phyloP scores from a whole-genome alignment of 2,113 vertebrate genomes.

The Vidua macroura region DNA sequence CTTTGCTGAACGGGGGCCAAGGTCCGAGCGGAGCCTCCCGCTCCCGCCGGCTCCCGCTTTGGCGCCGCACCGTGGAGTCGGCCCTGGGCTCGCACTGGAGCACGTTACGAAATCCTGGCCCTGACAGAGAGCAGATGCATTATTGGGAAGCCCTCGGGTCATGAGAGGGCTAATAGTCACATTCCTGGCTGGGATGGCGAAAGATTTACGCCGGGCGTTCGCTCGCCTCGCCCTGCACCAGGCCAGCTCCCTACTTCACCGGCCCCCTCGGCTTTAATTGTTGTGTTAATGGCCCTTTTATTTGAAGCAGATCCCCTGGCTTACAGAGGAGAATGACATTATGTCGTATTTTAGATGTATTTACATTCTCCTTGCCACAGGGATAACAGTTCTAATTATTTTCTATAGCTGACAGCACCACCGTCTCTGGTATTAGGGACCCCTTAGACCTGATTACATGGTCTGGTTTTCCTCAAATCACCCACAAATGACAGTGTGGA shows the following conservation, averaged over 20 bases:
- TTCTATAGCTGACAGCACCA: slow-evolving; percentile 77
- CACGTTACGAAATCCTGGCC: slow-evolving; percentile 65
- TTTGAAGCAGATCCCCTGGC: slow-evolving; percentile 78
- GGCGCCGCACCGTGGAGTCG: slow-evolving; percentile 39
- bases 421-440: slow-evolving; percentile 74
- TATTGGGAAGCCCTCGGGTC: slow-evolving; percentile 73
- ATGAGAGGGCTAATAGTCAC: slow-evolving; percentile 76
- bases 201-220: slow-evolving; percentile 70
- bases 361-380: slow-evolving; percentile 79
- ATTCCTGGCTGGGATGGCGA: slow-evolving; percentile 75
- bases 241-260: slow-evolving; percentile 70
- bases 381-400: slow-evolving; percentile 79
- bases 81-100: slow-evolving; percentile 14
- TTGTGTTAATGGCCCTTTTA: slow-evolving; percentile 79
- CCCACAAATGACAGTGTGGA: slow-evolving; percentile 69
- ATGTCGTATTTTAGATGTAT: slow-evolving; percentile 80
- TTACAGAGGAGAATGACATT: slow-evolving; percentile 78
- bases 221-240: slow-evolving; percentile 69
- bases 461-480: slow-evolving; percentile 75
- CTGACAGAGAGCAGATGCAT: slow-evolving; percentile 75
- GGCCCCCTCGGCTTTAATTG: slow-evolving; percentile 76
- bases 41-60: slow-evolving; percentile 4
- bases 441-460: slow-evolving; percentile 74
- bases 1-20: slow-evolving; percentile 25
- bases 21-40: slow-evolving; percentile 2